These are phyloP conservation scores for Toxotes jaculatrix DNA, from an alignment of 2,113 vertebrate species.

Conservation along the genomic window DNA sequence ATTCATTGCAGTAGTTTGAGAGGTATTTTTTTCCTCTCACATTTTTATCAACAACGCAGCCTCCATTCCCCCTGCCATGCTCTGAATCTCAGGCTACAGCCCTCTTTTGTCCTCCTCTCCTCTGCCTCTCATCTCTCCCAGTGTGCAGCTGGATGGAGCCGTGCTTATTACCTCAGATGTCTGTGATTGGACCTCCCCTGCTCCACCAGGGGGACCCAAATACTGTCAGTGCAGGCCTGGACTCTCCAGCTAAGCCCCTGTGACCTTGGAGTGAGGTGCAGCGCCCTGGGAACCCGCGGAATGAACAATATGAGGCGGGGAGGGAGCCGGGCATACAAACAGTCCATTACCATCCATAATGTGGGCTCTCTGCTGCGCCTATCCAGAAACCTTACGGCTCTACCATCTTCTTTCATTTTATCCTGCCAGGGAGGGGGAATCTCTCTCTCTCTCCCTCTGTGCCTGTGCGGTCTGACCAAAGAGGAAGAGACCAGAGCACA, in stretches of 20 bases:
- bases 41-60: constrained; percentile 1
- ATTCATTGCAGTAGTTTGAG: constrained; percentile 25
- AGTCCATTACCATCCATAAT: constrained; percentile 74
- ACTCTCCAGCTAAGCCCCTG: constrained; percentile 36
- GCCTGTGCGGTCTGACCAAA: constrained; percentile 62
- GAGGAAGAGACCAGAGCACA: constrained; percentile 63
- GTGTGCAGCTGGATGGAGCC: constrained; percentile 32
- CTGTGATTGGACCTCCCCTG: constrained; percentile 41
- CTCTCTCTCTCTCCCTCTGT: constrained; percentile 21
- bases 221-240: constrained; percentile 26
- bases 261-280: constrained; percentile 69
- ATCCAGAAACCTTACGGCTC: constrained; percentile 45
- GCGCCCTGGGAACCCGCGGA: constrained; percentile 30
- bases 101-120: constrained; percentile 20
- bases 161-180: constrained; percentile 47
- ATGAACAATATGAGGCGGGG: constrained; percentile 43
- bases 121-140: constrained; percentile 12
- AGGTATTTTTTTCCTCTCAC: neutral
- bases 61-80: neutral
- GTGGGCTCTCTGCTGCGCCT: constrained; percentile 41
- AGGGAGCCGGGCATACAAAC: constrained; percentile 60
- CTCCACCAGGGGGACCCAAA: constrained; percentile 71
- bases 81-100: constrained; percentile 26
- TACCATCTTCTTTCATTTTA: constrained; percentile 66
- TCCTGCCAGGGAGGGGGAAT: constrained; percentile 24